A percentile compares a stretch with the other conserved stretches of the same genome.
phyloP scores from a whole-genome alignment of 2,113 vertebrate species.

The Scomber scombrus region DNA sequence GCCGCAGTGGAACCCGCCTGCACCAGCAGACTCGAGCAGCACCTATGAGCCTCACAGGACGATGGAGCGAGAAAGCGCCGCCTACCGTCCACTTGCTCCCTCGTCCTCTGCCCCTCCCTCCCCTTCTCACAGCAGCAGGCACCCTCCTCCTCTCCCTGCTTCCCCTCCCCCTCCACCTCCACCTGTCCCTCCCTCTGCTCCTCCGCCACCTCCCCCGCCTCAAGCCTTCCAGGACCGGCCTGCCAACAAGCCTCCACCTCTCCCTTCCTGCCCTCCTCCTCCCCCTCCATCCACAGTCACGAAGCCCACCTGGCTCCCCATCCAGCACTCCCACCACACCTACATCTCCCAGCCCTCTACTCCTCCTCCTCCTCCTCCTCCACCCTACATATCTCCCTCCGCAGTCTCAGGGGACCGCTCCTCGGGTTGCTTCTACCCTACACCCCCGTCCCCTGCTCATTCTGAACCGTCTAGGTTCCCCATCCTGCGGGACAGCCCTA shows the following conservation, averaged over 20 bases:
- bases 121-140: constrained; percentile 69
- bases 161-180: constrained; percentile 61
- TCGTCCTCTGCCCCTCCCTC: constrained; percentile 81
- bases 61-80: constrained; percentile 55
- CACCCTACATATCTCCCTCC: constrained; percentile 78
- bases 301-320: constrained; percentile 83
- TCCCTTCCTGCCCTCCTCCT: constrained; percentile 68
- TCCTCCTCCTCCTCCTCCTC: constrained; percentile 76
- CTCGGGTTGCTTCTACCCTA: constrained; percentile 71
- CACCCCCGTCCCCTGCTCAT: constrained; percentile 41
- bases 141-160: constrained; percentile 60
- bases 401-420: constrained; percentile 75
- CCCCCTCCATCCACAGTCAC: constrained; percentile 76
- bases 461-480: constrained; percentile 58
- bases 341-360: constrained; percentile 55
- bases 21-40: constrained; percentile 59
- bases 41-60: constrained; percentile 61
- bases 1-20: constrained; percentile 80
- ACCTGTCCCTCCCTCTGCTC: constrained; percentile 59
- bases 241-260: constrained; percentile 75
- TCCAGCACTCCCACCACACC: constrained; percentile 73
- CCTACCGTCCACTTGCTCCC: constrained; percentile 55
- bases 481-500: constrained; percentile 72
- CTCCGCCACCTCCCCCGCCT: constrained; percentile 68
- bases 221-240: constrained; percentile 76